Conservation (phyloP, 2,113 vertebrate genomes). For the Varanus salvator region DNA sequence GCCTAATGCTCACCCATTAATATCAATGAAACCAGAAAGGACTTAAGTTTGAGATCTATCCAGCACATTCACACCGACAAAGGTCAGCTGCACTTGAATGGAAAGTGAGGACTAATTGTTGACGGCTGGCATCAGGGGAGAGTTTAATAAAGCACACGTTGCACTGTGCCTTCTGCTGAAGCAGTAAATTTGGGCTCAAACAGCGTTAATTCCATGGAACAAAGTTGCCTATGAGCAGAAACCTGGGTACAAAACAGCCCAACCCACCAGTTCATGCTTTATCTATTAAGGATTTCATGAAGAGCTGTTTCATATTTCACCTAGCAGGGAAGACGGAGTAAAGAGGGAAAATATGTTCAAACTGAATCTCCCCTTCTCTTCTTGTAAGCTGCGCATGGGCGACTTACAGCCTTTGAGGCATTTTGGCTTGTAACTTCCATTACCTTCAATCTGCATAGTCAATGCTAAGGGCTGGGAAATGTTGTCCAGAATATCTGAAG, state of each 20-base stretch:
- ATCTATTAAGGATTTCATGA: background rate
- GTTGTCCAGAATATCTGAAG: no score
- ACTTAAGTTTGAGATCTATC: background rate
- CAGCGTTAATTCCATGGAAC: background rate
- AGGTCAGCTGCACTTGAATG: background rate
- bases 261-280: background rate
- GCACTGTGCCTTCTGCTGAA: conserved; percentile 8
- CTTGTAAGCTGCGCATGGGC: no score
- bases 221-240: background rate
- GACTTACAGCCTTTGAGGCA: no score
- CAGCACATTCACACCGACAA: background rate
- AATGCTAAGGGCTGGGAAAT: no score
- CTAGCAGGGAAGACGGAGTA: background rate
- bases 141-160: background rate
- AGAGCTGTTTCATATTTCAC: background rate
- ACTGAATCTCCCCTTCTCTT: background rate
- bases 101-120: background rate
- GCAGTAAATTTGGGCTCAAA: background rate
- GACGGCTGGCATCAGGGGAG: background rate
- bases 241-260: background rate
- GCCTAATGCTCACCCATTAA: background rate
- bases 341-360: background rate
- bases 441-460: no score
- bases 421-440: no score
- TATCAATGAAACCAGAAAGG: background rate